Evolutionary conservation across 2,888 invertebrate genomes (phyloP), one percentile per base, ranked within the genome.

Genomic region (Xestia sexstrigata): DNA sequence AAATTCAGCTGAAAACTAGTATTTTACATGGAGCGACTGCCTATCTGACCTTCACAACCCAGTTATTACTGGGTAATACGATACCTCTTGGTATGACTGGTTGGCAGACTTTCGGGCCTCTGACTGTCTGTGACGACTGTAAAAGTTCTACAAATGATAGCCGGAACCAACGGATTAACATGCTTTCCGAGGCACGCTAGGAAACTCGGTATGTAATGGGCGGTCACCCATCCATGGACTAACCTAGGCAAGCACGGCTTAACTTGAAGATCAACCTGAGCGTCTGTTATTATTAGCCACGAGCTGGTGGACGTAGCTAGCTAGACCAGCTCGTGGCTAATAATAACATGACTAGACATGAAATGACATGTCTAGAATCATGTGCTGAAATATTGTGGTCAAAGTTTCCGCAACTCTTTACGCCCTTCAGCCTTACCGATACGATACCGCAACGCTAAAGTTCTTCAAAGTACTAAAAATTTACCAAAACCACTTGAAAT

Each of bases 401-500:
- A 55, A 55, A 1, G 13, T 58, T 58, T 6, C 2, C 6, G 26
- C 26, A 26, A 5, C 6, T 58, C 58, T 13, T 52, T 26, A 26
- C 15, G 15, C 26, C 26, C 26, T 17, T 30, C 17, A 2, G 23
- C 35, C 6, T 70, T 45, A 79, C n/a, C 30, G 26, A 52, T 20
- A 35, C 35, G 20, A 42, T 77, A 60, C 35, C n/a, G 5, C 55
- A 66, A 49, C 15, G n/a, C 8, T 15, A 49, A 67, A 81, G 47
- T 79, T 79, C 55, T 9, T n/a, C 30, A 35, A 62, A 79, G 73
- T 73, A 74, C 63, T 55, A 65, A 60, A 78, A 73, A 52, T 65
- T 2, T 0, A 55, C 67, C 42, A 47, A 49, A 84, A 71, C 74
- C 79, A 87, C 68, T 71, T 74, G 45, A 83, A 76, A 69, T 20